Conservation (phyloP, 2,888 invertebrate species). For the Synanthedon formicaeformis region DNA sequence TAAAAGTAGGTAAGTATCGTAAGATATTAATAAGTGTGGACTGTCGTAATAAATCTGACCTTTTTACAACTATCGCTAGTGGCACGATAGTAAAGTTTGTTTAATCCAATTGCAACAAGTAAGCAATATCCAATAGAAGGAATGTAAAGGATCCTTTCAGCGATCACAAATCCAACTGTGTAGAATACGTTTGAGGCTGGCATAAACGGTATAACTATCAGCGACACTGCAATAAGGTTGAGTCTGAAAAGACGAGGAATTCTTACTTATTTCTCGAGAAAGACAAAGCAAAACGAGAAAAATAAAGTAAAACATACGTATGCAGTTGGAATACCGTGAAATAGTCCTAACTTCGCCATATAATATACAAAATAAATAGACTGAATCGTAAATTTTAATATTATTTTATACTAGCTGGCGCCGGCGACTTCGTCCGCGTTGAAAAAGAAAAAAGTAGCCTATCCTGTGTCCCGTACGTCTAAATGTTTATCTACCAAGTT, state of each 20-base stretch:
- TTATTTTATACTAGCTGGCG: too few relatives aligned
- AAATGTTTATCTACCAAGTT: too few relatives aligned
- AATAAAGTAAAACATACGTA: too few relatives aligned
- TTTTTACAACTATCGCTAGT: not conserved
- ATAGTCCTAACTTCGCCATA: not conserved
- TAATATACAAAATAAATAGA: too few relatives aligned
- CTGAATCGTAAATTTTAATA: too few relatives aligned
- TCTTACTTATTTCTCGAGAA: not conserved
- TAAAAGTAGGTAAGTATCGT: too few relatives aligned
- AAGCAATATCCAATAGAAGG: conserved; percentile 86
- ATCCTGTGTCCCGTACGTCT: too few relatives aligned
- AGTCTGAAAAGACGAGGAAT: conserved; percentile 41
- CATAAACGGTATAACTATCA: conserved; percentile 81
- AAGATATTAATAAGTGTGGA: too few relatives aligned
- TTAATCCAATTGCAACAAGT: conserved; percentile 74
- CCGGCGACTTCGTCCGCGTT: too few relatives aligned
- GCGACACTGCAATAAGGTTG: conserved; percentile 66
- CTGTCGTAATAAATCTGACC: not conserved
- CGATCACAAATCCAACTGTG: conserved; percentile 90
- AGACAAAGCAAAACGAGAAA: conserved; percentile 18
- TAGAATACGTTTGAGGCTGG: conserved; percentile 88
- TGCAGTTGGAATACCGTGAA: too few relatives aligned
- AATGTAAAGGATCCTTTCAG: conserved; percentile 86
- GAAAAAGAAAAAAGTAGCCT: too few relatives aligned
- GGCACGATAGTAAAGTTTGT: conserved; percentile 21